A percentile compares a stretch with the other conserved stretches of the same genome.
Conservation (phyloP, 2,888 invertebrate genomes). For the Yponomeuta plumbellus region DNA sequence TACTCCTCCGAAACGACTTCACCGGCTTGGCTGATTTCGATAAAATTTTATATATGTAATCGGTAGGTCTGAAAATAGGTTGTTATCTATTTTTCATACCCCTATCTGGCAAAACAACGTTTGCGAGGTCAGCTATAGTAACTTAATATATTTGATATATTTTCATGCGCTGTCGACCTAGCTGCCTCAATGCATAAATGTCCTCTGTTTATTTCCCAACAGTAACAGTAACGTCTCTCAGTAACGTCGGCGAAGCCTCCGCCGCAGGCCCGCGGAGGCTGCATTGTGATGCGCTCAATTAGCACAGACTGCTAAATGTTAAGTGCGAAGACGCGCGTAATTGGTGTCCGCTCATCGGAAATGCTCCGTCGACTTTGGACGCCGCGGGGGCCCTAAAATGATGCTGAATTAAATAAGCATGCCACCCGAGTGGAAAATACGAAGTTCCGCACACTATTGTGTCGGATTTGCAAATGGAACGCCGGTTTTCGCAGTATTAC, state of each 20-base stretch:
- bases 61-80: no score
- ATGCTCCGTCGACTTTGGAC: conserved; percentile 26
- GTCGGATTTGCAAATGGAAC: not conserved
- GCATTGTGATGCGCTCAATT: conserved; percentile 22
- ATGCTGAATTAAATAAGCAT: not conserved
- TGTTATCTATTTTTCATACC: no score
- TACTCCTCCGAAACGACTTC: no score
- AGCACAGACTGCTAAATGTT: conserved; percentile 34
- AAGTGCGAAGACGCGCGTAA: conserved; percentile 22
- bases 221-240: not conserved
- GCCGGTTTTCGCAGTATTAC: not conserved
- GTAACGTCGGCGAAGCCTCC: not conserved
- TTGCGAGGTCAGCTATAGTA: no score
- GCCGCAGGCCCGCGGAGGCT: conserved; percentile 12
- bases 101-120: no score
- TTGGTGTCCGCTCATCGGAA: conserved; percentile 25
- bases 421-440: not conserved
- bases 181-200: no score
- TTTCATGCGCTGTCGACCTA: no score
- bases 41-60: no score
- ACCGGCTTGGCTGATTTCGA: no score
- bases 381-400: conserved; percentile 22
- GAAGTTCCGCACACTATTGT: conserved; percentile 1
- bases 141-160: no score
- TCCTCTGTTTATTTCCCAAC: no score